phyloP scores from a whole-genome alignment of 2,797 vertebrate species.

The Chromis chromis region DNA sequence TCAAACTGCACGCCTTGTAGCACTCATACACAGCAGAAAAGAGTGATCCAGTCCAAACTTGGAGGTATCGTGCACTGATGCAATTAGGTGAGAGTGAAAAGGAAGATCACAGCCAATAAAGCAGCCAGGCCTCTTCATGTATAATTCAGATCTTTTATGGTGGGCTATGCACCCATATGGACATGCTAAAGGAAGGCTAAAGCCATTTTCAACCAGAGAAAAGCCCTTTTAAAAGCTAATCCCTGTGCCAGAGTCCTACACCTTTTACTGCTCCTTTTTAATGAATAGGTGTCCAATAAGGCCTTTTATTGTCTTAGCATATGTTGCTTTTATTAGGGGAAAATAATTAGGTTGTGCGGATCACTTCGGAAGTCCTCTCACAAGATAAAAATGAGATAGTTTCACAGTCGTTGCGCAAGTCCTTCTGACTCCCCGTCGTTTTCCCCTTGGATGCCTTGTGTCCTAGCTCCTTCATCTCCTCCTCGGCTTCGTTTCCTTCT shows the following conservation, averaged over 20 bases:
- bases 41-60: conserved; percentile 48
- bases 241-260: conserved; percentile 81
- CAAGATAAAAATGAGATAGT: conserved; percentile 99
- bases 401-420: conserved; percentile 99
- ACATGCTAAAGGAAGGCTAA: conserved; percentile 81
- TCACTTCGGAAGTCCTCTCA: conserved; percentile 98
- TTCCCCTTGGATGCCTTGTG: conserved; percentile 96
- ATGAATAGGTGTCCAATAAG: conserved; percentile 98
- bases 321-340: conserved; percentile 99
- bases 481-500: conserved; percentile 61
- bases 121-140: conserved; percentile 83
- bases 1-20: conserved; percentile 22
- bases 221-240: conserved; percentile 86
- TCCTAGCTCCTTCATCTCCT: conserved; percentile 83
- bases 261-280: conserved; percentile 90
- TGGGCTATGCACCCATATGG: conserved; percentile 80
- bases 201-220: conserved; percentile 84
- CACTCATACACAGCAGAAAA: conserved; percentile 8
- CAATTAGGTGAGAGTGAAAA: conserved; percentile 79
- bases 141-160: conserved; percentile 88
- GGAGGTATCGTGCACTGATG: conserved; percentile 49
- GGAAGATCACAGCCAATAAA: conserved; percentile 85
- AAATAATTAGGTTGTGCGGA: conserved; percentile 99
- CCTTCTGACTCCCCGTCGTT: conserved; percentile 93
- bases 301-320: conserved; percentile 99